Evolutionary conservation across 2,888 invertebrate species (phyloP), one percentile per base, ranked within the genome.

Genomic region (Uropetala carovei): DNA sequence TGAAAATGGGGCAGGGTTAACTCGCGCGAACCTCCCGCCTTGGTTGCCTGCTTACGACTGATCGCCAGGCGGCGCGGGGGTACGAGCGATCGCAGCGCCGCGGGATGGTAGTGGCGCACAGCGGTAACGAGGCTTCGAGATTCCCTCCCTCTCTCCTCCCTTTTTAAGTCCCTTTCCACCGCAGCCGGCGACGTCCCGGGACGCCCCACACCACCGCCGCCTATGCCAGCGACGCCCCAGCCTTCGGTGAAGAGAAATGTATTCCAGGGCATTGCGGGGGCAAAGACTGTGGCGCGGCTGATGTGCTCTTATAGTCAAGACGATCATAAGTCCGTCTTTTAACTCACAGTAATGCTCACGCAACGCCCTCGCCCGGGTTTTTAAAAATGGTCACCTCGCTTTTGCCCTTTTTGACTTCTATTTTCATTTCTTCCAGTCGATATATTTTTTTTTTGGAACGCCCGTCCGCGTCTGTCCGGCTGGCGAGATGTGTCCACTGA

Each of bases 11-110:
- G 83, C 89, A 64, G 22, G 60, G 68, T 9, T 89, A 43, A 43
- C 75, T 30, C 89, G 43, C 89, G 43, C 68, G 89, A 89, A 68
- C 64, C 89, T 89, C 64, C 89, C 89, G 89, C 89, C 89, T 18
- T 30, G 89, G 64, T 64, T 89, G 89, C 89, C 89, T 58, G 89
- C 89, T 89, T 60, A 30, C 64, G 43, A 89, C 89, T 89, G 89
- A 89, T n/a, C 64, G 18, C 60, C 64, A 68, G 64, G 89, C 9
- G 89, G 89, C 22, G 89, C 43, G 56, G 89, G 43, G 89, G 43
- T 89, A n/a, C 60, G 43, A 64, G 89, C 89, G 89, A 89, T n/a
- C 64, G 60, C 89, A 89, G 89, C 89, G 89, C 89, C 89, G 43
- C 18, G 22, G 68, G 64, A 60, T 58, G 30, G 89, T n/a, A 64